These are phyloP conservation scores for Chelonoidis abingdonii DNA, from an alignment of 2,113 vertebrate species.

Conservation along the genomic window DNA sequence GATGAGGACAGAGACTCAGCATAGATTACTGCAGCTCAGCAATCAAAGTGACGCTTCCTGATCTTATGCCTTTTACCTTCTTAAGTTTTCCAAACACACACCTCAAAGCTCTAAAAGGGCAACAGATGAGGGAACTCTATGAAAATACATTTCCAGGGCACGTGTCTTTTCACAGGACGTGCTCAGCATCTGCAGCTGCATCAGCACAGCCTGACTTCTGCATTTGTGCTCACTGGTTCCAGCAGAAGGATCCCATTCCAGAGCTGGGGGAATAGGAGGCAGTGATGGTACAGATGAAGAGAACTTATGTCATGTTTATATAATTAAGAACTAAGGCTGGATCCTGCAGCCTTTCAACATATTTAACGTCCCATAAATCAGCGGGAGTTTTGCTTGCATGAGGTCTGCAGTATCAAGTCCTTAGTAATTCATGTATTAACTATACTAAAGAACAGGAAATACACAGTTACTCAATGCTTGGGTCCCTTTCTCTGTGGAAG, in stretches of 20 bases:
- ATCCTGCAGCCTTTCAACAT: not conserved
- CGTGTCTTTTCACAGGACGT: not conserved
- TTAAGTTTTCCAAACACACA: not conserved
- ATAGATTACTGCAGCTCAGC: not conserved
- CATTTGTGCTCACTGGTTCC: not conserved
- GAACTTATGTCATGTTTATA: not conserved
- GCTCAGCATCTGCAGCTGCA: not conserved
- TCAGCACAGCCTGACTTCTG: not conserved
- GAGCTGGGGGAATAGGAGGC: not conserved
- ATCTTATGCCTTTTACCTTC: not conserved
- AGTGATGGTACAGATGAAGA: not conserved
- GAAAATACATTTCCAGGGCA: accelerated
- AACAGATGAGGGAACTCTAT: accelerated
- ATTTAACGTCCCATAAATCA: not conserved
- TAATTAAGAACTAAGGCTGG: not conserved
- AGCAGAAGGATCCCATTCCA: not conserved
- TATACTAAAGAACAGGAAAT: not conserved
- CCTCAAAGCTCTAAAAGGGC: not conserved
- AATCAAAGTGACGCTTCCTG: not conserved
- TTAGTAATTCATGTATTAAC: not conserved
- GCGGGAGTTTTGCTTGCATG: accelerated
- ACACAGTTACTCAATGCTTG: accelerated
- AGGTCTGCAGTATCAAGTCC: not conserved
- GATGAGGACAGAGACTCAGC: not conserved
- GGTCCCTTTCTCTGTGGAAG: not conserved